phyloP scores from a whole-genome alignment of 1,140 invertebrate species.

The Oscheius sp. region DNA sequence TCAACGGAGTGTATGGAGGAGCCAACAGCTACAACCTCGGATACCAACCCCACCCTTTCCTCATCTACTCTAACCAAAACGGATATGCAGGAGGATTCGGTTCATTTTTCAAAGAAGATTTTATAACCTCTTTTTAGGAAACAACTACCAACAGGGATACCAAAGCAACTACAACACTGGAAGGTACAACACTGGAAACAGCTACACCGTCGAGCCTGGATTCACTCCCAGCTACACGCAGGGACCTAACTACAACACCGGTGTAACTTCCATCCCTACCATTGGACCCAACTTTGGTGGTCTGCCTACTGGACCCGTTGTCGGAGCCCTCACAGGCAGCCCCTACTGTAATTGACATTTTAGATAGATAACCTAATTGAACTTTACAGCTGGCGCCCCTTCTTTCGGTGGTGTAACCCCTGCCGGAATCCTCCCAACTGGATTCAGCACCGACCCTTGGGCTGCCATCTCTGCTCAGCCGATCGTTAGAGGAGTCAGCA shows the following conservation, averaged over 20 bases:
- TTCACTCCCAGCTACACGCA: not conserved
- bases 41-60: not conserved
- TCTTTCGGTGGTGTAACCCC: not conserved
- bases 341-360: not conserved
- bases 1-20: not conserved
- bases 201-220: not conserved
- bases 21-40: not conserved
- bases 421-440: not conserved
- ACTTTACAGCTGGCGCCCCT: too few relatives aligned
- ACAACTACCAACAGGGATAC: not conserved
- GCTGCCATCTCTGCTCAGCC: not conserved
- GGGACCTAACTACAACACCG: not conserved
- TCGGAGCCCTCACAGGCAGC: not conserved
- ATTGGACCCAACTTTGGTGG: not conserved
- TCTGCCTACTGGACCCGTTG: not conserved
- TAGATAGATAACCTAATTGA: not conserved
- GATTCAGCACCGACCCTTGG: not conserved
- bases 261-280: not conserved
- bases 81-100: too few relatives aligned
- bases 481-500: not conserved
- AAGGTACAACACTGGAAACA: not conserved
- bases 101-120: too few relatives aligned
- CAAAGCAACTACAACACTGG: not conserved
- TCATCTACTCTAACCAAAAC: too few relatives aligned
- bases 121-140: slow-evolving; percentile 1